Evolutionary conservation across 2,888 invertebrate genomes (phyloP).

Genomic region (Graphium colonna): DNA sequence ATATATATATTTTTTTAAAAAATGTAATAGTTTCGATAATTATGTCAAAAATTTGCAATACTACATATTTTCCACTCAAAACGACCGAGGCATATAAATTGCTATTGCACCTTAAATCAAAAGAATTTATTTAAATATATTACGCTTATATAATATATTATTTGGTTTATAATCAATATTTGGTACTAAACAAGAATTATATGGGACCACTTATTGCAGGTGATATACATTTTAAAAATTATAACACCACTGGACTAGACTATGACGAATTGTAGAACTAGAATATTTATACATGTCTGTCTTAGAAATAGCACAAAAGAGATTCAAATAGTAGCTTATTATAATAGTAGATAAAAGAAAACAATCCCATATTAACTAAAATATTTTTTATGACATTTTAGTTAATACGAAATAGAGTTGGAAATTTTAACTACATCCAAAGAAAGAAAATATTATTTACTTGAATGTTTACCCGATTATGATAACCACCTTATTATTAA

Average conservation of each 20-base stretch:
- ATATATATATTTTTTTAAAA: too few species aligned
- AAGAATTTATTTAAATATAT: conserved; percentile 10
- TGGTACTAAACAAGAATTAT: conserved; percentile 1
- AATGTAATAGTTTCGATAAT: too few species aligned
- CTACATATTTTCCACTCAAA: neutral
- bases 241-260: neutral
- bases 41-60: too few species aligned
- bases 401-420: too few species aligned
- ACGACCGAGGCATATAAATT: too few species aligned
- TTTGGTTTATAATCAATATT: neutral
- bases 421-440: too few species aligned
- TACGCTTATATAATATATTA: conserved; percentile 1
- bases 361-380: too few species aligned
- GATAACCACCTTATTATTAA: too few species aligned
- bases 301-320: neutral
- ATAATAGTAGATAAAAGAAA: neutral
- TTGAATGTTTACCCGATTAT: too few species aligned
- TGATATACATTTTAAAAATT: neutral
- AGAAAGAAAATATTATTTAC: too few species aligned
- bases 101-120: neutral
- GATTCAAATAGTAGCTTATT: neutral
- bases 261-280: neutral
- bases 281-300: neutral
- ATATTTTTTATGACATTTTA: too few species aligned
- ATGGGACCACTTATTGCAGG: neutral